Base-by-base conservation (phyloP, 2,888 invertebrate species). In the Standfussiana lucernea region DNA sequence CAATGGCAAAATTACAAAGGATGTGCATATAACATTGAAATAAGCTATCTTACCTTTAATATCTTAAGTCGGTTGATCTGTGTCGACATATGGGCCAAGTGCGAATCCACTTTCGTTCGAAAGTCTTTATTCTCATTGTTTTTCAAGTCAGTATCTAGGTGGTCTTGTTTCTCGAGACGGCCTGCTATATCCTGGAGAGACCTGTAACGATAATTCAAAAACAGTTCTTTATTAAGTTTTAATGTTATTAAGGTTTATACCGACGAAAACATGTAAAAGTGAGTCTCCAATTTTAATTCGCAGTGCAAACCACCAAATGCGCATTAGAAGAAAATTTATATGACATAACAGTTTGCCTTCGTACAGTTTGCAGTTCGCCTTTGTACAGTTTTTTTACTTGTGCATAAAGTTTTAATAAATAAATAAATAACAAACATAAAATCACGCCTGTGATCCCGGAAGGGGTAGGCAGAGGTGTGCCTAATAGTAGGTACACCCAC, bases 41-140 rank as follows among this genome's bases (percentile, higher is more conserved):
- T 28, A 35, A 35, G 21, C 35, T 32, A 10, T 3, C 42, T 75
- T 94, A 98, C 98, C 96, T 98, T 97, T 64, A 98, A 95, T 84
- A 97, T 94, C 92, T 98, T 98, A 18, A 98, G 94, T 82, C 98
- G 97, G 76, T 97, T 97, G 75, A 98, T 97, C 92, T 98, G 98
- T 13, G 97, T 96, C 21, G 97, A 97, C 80, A 98, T 97, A 67
- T 97, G 97, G 24, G 94, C 93, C 92, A 97, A 97, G 88, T 98
- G 98, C n/a, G 96, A 95, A 73, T 97, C 97, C 15, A 98, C 96
- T 89, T 97, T 97, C 5, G 91, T 89, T 82, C 94, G 95, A n/a
- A 97, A 92, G 47, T 95, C 95, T 70, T 95, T 95, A 73, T 80
- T 81, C n/a, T 97, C 97, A 11, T 84, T 88, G 32, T 90, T 90